Base-by-base conservation (phyloP, 2,888 invertebrate species). In the Coleophora deauratella region DNA sequence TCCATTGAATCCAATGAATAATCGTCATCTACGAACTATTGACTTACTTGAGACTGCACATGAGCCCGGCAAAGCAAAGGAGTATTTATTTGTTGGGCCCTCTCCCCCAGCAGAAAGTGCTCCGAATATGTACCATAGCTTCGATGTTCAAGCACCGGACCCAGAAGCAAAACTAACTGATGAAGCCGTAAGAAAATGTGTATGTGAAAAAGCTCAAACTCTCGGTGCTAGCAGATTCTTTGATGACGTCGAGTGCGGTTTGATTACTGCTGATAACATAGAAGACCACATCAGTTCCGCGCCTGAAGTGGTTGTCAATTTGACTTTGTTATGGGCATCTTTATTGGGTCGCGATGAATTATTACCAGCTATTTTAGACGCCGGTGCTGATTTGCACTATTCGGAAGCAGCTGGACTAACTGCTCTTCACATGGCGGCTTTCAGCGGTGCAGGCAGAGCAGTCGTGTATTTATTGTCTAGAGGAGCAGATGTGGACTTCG, bases 91-190 rank as follows among this genome's bases (percentile, higher is more conserved):
- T 63, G 92, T 91, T 49, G 93, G 93, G 11, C 92, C 92, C 10
- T 91, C 93, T 6, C 93, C 93, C 10, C 93, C 93, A 2, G 91
- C 92, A 35, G 93, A 94, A 74, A 92, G 92, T 78, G 91, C 91
- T 2, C 91, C 92, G 38, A 91, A 91, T 55, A 89, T 92, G 82
- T 92, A 92, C 70, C 93, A 93, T 55, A 93, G 91, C 65, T 92
- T 93, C 49, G 91, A 91, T 58, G 88, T 91, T 50, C 87, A 89
- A 12, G 88, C 89, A 31, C 88, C 90, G 33, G 90, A 92, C 54
- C 86, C 90, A 34, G 91, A 90, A 55, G 91, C 91, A 44, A 90
- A 90, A 60, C 82, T 92, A 50, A 91, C 91, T 43, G 88, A 90
- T 65, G 94, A 94, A 47, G 88, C 89, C 28, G 88, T 94, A 15